Conservation (phyloP, 2,888 invertebrate genomes). For the Barypeithes pellucidus region DNA sequence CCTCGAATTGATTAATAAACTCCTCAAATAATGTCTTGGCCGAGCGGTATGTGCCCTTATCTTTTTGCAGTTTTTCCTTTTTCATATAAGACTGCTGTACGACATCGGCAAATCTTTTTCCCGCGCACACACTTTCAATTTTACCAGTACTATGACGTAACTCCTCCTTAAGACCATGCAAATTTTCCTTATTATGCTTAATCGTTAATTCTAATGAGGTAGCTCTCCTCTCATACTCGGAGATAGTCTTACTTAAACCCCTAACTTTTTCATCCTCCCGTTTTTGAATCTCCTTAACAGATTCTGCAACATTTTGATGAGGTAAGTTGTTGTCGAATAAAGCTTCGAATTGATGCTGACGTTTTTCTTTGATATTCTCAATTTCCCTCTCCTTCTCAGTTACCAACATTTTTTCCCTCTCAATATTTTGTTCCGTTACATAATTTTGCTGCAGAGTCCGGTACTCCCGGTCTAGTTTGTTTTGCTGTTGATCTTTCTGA, state of each 20-base stretch:
- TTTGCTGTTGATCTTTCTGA: slow-evolving; percentile 75
- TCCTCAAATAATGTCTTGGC: slow-evolving; percentile 81
- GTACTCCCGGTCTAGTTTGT: slow-evolving; percentile 77
- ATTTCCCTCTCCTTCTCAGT: slow-evolving; percentile 75
- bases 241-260: slow-evolving; percentile 70
- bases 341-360: slow-evolving; percentile 77
- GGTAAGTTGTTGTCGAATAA: slow-evolving; percentile 78
- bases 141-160: slow-evolving; percentile 57
- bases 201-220: slow-evolving; percentile 78
- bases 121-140: too few species aligned
- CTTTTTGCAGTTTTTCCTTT: slow-evolving; percentile 79
- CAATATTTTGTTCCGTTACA: slow-evolving; percentile 76
- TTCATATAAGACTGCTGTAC: slow-evolving; percentile 76
- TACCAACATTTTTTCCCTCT: slow-evolving; percentile 73
- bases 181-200: slow-evolving; percentile 77
- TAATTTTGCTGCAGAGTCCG: slow-evolving; percentile 75
- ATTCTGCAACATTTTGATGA: slow-evolving; percentile 74
- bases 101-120: slow-evolving; percentile 79
- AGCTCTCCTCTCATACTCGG: slow-evolving; percentile 72
- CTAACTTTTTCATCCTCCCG: slow-evolving; percentile 74
- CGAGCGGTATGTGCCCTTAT: slow-evolving; percentile 80
- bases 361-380: slow-evolving; percentile 78
- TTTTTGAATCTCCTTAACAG: slow-evolving; percentile 75
- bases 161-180: slow-evolving; percentile 67
- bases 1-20: slow-evolving; percentile 79